Conservation (phyloP, 2,888 invertebrate genomes). For the Marasmarcha lunaedactyla region DNA sequence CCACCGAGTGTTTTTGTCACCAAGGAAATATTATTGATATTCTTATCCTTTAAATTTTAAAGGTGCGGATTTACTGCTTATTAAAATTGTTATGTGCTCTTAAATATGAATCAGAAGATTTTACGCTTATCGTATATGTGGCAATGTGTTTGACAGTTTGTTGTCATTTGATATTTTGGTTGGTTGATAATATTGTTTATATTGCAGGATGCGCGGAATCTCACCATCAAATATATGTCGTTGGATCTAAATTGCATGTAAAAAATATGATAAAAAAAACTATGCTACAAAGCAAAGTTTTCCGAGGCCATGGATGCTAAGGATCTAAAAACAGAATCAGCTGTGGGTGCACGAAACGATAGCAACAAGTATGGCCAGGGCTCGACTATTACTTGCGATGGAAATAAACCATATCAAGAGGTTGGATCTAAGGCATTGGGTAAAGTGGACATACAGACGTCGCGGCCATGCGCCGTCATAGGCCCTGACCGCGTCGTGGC, state of each 20-base stretch:
- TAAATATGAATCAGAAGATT: too few species aligned
- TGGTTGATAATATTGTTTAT: conserved; percentile 57
- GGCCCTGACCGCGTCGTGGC: conserved; percentile 58
- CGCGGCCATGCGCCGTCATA: conserved; percentile 63
- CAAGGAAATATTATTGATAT: conserved; percentile 66
- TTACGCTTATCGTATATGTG: conserved; percentile 32
- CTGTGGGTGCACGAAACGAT: conserved; percentile 44
- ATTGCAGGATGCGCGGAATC: conserved; percentile 42
- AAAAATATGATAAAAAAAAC: neutral
- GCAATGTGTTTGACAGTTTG: conserved; percentile 65
- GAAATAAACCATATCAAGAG: conserved; percentile 49
- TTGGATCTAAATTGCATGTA: neutral
- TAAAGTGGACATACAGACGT: conserved; percentile 45
- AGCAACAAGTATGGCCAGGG: conserved; percentile 42
- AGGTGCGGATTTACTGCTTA: neutral
- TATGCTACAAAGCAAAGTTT: neutral
- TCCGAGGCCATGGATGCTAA: conserved; percentile 57
- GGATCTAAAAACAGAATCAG: conserved; percentile 45
- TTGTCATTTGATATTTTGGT: conserved; percentile 57
- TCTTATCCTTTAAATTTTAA: conserved; percentile 8
- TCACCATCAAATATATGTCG: neutral
- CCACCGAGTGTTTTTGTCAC: conserved; percentile 30
- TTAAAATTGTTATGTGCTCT: neutral
- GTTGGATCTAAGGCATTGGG: conserved; percentile 44
- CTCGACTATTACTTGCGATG: conserved; percentile 34